Evolutionary conservation across 2,113 vertebrate genomes (phyloP).

Genomic region (Psilopsiagon aymara): DNA sequence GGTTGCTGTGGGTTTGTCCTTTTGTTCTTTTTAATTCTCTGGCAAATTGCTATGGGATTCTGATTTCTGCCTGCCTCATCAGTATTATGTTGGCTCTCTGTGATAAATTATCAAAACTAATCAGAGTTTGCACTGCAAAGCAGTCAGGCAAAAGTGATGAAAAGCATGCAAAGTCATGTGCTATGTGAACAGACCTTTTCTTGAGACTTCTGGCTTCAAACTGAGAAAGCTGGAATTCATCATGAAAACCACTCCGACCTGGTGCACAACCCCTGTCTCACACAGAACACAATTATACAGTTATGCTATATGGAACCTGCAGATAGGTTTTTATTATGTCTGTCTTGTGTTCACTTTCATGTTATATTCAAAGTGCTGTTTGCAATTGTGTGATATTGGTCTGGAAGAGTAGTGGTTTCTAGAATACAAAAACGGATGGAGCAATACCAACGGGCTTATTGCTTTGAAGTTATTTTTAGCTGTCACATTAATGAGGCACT

Average conservation of each 20-base stretch:
- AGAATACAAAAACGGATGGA: not conserved
- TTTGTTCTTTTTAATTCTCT: not conserved
- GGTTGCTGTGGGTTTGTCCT: not conserved
- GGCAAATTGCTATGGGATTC: not conserved
- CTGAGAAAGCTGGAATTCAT: not conserved
- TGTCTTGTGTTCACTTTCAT: not conserved
- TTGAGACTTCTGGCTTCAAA: not conserved
- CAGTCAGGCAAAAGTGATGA: not conserved
- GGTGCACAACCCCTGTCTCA: not conserved
- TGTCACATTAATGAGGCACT: not conserved
- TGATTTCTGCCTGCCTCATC: not conserved
- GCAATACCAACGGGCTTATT: not conserved
- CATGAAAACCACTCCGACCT: not conserved
- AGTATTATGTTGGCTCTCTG: not conserved
- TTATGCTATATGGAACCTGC: not conserved
- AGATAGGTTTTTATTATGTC: not conserved
- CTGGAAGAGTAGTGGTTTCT: not conserved
- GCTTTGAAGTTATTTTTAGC: not conserved
- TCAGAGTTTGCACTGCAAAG: not conserved
- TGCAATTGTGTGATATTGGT: accelerated
- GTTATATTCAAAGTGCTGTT: not conserved
- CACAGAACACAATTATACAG: not conserved
- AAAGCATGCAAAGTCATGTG: not conserved
- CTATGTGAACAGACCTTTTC: not conserved
- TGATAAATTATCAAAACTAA: not conserved